Evolutionary conservation across 2,888 invertebrate genomes (phyloP), one percentile per base, ranked within the genome.

Genomic region (Cryptops parisi): DNA sequence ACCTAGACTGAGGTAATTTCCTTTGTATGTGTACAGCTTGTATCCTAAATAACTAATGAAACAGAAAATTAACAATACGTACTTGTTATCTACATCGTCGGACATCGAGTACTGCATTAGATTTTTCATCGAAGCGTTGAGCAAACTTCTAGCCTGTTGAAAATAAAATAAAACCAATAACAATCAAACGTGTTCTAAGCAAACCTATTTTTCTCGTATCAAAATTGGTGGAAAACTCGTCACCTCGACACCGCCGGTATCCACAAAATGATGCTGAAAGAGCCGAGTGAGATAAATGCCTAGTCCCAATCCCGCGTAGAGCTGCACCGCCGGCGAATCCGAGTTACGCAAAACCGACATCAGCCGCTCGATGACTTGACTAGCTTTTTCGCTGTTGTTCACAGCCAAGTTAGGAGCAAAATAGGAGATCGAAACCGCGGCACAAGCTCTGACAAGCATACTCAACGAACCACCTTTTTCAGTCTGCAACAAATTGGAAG

Each of bases 81-180:
- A 50, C 50, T 50, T 50, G 24, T 24, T 50, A 50, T 50, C 50
- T 24, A 50, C 15, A 40, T 50, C 50, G 15, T 50, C 50, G 4
- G n/a, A 6, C 15, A 50, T 15, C 2, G 50, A 39, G n/a, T 24
- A 50, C 23, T 50, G 24, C 15, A 50, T 9, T 5, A 50, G n/a
- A 3, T 6, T 22, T 33, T 47, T 47, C 9, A 25, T 33, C 9
- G 26, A 17, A 21, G 2, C 19, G 9, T 17, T 33, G 1, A 47
- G 33, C 19, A 9, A 47, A 19, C 43, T 19, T 17, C 17, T 6
- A 12, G 12, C 43, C 43, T 41, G 5, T 12, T 21, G 25, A 22
- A 46, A 22, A 46, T 22, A 46, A 41, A 41, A 41, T n/a, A n/a
- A n/a, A n/a, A n/a, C n/a, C n/a, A n/a, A n/a, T n/a, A n/a, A n/a